Evolutionary conservation across 2,888 invertebrate genomes (phyloP).

Genomic region (Tortricodes alternella): DNA sequence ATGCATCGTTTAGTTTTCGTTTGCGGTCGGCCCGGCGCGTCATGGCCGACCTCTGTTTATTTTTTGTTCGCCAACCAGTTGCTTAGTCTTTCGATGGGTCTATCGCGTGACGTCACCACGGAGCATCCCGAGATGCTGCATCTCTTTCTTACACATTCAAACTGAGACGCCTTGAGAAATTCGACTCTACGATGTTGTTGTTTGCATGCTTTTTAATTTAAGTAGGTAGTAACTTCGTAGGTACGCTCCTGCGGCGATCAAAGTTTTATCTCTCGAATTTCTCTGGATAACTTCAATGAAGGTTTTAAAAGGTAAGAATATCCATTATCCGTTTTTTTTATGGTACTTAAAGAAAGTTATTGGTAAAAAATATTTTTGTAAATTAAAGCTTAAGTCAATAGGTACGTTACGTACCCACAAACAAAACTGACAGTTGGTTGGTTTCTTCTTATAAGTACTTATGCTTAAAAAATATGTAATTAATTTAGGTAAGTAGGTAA

Average conservation of each 20-base stretch:
- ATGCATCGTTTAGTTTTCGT: slow-evolving; percentile 38
- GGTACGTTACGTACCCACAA: not conserved
- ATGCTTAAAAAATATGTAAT: not conserved
- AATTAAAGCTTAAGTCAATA: not conserved
- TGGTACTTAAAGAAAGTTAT: no score
- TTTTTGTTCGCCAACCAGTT: slow-evolving; percentile 53
- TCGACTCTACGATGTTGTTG: slow-evolving; percentile 27
- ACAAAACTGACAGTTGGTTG: not conserved
- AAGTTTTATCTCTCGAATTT: not conserved
- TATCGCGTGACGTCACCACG: slow-evolving; percentile 62
- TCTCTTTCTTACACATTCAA: slow-evolving; percentile 53
- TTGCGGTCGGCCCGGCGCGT: slow-evolving; percentile 30
- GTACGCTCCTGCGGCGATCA: not conserved
- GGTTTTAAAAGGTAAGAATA: not conserved
- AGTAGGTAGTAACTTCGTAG: not conserved
- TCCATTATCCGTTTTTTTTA: not conserved
- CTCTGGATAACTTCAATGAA: not conserved
- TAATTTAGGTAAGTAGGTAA: not conserved
- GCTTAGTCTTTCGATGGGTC: slow-evolving; percentile 51
- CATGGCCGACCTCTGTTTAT: slow-evolving; percentile 37
- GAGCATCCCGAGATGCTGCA: slow-evolving; percentile 49
- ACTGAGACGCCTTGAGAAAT: slow-evolving; percentile 32
- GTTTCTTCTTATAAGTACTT: not conserved
- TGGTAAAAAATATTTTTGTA: not conserved
- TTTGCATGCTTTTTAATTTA: slow-evolving; percentile 4